A percentile compares a stretch with the other conserved stretches of the same genome.
These are phyloP conservation scores for Actias luna DNA, from an alignment of 2,888 invertebrate genomes.

Conservation along the genomic window DNA sequence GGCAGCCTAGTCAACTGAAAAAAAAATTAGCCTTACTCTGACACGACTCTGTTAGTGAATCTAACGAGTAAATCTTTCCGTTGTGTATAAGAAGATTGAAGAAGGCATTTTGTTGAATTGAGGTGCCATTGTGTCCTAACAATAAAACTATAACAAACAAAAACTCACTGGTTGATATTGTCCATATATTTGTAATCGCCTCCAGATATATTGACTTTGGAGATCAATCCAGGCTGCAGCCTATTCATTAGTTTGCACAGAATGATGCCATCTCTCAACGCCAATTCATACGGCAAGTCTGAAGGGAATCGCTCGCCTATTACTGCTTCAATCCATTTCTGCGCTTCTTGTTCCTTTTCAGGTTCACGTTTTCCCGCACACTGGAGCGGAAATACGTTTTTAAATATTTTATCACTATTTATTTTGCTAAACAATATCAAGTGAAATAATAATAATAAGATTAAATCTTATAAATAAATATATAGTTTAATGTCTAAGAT, in stretches of 20 bases:
- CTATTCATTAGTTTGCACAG: slow-evolving; percentile 95
- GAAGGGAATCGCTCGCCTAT: slow-evolving; percentile 89
- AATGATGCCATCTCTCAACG: slow-evolving; percentile 91
- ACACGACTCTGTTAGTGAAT: too few species aligned
- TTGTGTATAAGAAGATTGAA: too few species aligned
- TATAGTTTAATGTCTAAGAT: too few species aligned
- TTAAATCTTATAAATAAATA: too few species aligned
- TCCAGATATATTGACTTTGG: slow-evolving; percentile 90
- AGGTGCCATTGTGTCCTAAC: too few species aligned
- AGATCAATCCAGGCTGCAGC: slow-evolving; percentile 91
- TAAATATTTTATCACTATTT: neutral
- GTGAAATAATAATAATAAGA: too few species aligned
- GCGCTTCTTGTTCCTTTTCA: slow-evolving; percentile 90
- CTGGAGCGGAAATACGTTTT: slow-evolving; percentile 70
- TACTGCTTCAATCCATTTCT: slow-evolving; percentile 92
- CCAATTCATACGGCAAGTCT: slow-evolving; percentile 87
- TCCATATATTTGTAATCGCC: slow-evolving; percentile 99
- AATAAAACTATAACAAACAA: neutral
- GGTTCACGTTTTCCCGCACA: slow-evolving; percentile 91
- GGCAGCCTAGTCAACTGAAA: too few species aligned
- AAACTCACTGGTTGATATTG: slow-evolving; percentile 92
- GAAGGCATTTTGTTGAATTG: too few species aligned
- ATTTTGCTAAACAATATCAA: too few species aligned
- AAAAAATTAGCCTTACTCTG: too few species aligned
- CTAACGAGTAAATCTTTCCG: too few species aligned